These are phyloP conservation scores for Pristionchus fissidentatus DNA, from an alignment of 2,888 invertebrate species.

Conservation along the genomic window DNA sequence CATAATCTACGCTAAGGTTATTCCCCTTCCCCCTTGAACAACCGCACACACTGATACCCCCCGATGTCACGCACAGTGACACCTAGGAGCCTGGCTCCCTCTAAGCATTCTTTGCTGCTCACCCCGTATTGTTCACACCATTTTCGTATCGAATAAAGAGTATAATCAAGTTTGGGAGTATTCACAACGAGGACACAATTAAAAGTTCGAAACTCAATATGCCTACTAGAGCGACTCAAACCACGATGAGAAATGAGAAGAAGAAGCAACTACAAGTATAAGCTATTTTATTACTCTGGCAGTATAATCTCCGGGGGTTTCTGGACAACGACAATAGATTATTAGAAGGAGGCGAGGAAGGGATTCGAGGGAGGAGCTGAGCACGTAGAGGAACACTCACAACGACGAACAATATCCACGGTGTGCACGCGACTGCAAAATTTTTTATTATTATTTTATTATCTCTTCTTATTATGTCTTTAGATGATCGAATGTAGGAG, in stretches of 20 bases:
- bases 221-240: no score
- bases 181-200: no score
- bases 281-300: slow-evolving; percentile 25
- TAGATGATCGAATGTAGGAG: no score
- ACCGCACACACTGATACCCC: not conserved
- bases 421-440: slow-evolving; percentile 55
- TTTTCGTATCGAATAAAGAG: no score
- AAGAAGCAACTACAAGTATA: no score
- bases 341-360: slow-evolving; percentile 27
- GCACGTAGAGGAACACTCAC: slow-evolving; percentile 60
- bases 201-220: no score
- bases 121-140: no score
- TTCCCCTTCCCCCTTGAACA: not conserved
- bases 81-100: slow-evolving; percentile 27
- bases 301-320: no score
- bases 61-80: slow-evolving; percentile 20
- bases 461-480: no score
- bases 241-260: no score
- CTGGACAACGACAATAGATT: slow-evolving; percentile 26
- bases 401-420: slow-evolving; percentile 68
- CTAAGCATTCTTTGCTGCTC: not conserved
- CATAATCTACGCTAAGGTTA: slow-evolving; percentile 41
- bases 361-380: slow-evolving; percentile 37
- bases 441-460: no score
- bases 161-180: no score